Percentiles rank a stretch among this genome's conserved stretches.
These are phyloP conservation scores for Parazoanthus swiftii DNA, from an alignment of 92 coral and sea anemone genomes.

Conservation along the genomic window DNA sequence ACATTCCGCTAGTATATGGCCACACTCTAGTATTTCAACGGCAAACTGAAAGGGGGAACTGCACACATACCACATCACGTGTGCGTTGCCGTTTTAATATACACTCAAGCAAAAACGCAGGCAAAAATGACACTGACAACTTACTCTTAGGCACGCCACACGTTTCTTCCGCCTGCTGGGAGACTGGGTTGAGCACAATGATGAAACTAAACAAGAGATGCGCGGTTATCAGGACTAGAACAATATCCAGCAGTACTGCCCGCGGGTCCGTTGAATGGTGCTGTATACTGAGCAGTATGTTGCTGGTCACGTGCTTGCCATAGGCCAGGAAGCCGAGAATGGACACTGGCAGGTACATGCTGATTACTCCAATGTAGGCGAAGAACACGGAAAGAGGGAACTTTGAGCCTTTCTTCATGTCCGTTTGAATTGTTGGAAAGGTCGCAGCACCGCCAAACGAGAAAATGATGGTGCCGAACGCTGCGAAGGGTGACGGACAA, in stretches of 20 bases:
- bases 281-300: constrained; percentile 62
- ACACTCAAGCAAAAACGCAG: too few relatives aligned
- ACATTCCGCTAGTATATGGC: too few relatives aligned
- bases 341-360: constrained; percentile 88
- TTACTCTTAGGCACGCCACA: constrained; percentile 69
- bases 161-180: constrained; percentile 84
- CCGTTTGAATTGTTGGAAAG: constrained; percentile 95
- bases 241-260: constrained; percentile 63
- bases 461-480: constrained; percentile 90
- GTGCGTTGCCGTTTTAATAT: too few relatives aligned
- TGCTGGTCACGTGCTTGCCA: constrained; percentile 64
- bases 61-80: too few relatives aligned
- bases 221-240: constrained; percentile 68
- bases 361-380: constrained; percentile 73
- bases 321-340: constrained; percentile 77
- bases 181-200: constrained; percentile 90
- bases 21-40: too few relatives aligned
- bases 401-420: constrained; percentile 75
- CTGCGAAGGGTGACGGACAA: constrained; percentile 38
- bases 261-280: constrained; percentile 43
- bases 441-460: constrained; percentile 96
- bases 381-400: constrained; percentile 73
- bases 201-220: constrained; percentile 91
- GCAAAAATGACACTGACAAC: background rate
- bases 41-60: too few relatives aligned